Evolutionary conservation across 92 coral and sea anemone genomes (phyloP).

Genomic region (Actinostola sp.): DNA sequence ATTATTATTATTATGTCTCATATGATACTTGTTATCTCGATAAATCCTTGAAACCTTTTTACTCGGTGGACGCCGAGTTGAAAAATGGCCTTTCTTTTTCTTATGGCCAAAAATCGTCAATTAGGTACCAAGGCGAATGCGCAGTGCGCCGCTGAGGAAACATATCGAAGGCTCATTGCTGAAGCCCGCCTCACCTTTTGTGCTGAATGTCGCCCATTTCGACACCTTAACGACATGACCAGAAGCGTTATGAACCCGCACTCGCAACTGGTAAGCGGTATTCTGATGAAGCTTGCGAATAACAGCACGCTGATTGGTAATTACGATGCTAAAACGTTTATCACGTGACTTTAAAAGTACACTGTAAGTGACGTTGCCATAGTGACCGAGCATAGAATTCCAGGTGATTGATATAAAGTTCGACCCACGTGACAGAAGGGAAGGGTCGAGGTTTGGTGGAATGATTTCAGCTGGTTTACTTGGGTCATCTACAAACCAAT

Average conservation of each 20-base stretch:
- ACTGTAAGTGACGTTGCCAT: slow-evolving; percentile 22
- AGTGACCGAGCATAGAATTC: slow-evolving; percentile 14
- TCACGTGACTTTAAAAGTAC: slow-evolving; percentile 10
- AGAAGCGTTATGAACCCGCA: slow-evolving; percentile 24
- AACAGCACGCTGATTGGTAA: slow-evolving; percentile 26
- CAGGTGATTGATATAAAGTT: slow-evolving; percentile 39
- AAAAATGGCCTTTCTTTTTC: too few species aligned
- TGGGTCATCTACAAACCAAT: too few species aligned
- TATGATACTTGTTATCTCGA: too few species aligned
- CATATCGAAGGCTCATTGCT: too few species aligned
- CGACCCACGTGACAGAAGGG: slow-evolving; percentile 22
- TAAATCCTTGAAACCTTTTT: too few species aligned
- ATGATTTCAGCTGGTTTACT: too few species aligned
- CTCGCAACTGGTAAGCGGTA: slow-evolving; percentile 44
- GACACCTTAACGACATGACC: slow-evolving; percentile 11
- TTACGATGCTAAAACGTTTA: slow-evolving; percentile 8
- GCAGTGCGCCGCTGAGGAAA: too few species aligned
- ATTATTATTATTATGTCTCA: too few species aligned
- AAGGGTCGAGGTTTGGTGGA: not conserved
- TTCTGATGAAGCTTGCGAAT: slow-evolving; percentile 47
- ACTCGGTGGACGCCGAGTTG: too few species aligned
- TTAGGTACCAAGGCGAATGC: too few species aligned
- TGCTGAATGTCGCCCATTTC: slow-evolving; percentile 17
- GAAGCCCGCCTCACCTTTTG: slow-evolving; percentile 30
- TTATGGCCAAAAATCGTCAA: too few species aligned